phyloP scores from a whole-genome alignment of 92 coral and sea anemone species.

The Epizoanthus rinbou region DNA sequence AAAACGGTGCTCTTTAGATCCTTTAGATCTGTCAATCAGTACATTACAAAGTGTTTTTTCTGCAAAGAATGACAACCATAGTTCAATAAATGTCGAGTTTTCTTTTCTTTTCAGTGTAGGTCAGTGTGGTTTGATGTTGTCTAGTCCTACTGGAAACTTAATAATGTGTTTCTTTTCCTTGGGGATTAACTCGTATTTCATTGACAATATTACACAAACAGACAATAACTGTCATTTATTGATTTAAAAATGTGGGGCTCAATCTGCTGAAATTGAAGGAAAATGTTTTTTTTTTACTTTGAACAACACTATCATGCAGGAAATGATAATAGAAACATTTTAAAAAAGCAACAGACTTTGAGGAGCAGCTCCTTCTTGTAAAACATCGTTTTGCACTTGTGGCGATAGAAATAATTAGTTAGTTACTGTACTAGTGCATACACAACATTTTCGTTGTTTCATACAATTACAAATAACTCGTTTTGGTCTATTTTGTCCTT shows the following conservation, averaged over 20 bases:
- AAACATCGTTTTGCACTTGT: background rate
- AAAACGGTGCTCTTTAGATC: slow-evolving; percentile 1
- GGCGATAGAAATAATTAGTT: background rate
- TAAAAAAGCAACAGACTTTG: background rate
- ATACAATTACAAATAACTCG: background rate
- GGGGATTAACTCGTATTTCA: background rate
- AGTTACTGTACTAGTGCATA: background rate
- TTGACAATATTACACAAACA: background rate
- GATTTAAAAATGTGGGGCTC: background rate
- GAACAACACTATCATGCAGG: background rate
- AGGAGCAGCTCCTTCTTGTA: background rate
- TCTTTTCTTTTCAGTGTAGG: background rate
- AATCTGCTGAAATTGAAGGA: background rate
- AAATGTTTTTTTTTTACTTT: background rate
- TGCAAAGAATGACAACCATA: background rate
- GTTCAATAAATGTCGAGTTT: background rate
- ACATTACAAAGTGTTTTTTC: slow-evolving; percentile 1
- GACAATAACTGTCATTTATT: background rate
- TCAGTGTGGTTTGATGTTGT: background rate
- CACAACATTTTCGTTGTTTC: background rate
- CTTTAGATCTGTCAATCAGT: slow-evolving; percentile 8
- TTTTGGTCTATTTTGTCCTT: background rate
- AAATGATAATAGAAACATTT: background rate
- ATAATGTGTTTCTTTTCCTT: slow-evolving; percentile 12
- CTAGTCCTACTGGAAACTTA: background rate